Evolutionary conservation across 2,888 invertebrate species (phyloP), one percentile per base, ranked within the genome.

Genomic region (Rosalia funebris): DNA sequence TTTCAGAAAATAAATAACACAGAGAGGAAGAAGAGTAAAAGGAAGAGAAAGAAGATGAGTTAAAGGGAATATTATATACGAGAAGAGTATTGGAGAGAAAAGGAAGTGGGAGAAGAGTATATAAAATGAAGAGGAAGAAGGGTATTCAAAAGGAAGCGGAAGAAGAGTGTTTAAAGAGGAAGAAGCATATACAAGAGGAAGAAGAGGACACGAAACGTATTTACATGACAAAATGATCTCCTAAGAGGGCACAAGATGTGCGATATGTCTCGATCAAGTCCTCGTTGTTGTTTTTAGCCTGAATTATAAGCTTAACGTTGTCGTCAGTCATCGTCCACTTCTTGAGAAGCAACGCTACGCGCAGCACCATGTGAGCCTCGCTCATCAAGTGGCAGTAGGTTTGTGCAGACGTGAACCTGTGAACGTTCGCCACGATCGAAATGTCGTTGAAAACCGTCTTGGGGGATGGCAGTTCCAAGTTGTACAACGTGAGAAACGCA

Each of bases 321-420:
- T 78, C 77, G 7, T 81, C 81, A 1, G 71, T 71, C 47, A 75
- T 69, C n/a, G 69, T 62, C 80, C 80, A 82, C 61, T 75, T 73
- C 36, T 74, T 75, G 16, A 83, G 63, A 45, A 83, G 77, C 39
- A 84, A 75, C 1, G 82, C 79, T 19, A 84, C 75, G 57, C 87
- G 81, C 12, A 92, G 79, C 70, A 91, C 86, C 67, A 90, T 84
- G 74, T 91, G 90, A 2, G 89, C 89, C 79, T 92, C 92, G 69
- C 87, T 86, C 73, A 92, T 81, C 55, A 93, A 81, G 77, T 91
- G 90, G 60, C 87, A 84, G 74, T 91, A 91, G 1, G 89, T 89
- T 34, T 87, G 84, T 1, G 88, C 86, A 65, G 88, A 89, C 0
- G 87, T 85, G 53, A 84, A 84, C 55, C 87, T 84, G 11, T 89